phyloP scores from a whole-genome alignment of 37 sponge, comb jelly and placozoan genomes.

The Theonella swinhoei region DNA sequence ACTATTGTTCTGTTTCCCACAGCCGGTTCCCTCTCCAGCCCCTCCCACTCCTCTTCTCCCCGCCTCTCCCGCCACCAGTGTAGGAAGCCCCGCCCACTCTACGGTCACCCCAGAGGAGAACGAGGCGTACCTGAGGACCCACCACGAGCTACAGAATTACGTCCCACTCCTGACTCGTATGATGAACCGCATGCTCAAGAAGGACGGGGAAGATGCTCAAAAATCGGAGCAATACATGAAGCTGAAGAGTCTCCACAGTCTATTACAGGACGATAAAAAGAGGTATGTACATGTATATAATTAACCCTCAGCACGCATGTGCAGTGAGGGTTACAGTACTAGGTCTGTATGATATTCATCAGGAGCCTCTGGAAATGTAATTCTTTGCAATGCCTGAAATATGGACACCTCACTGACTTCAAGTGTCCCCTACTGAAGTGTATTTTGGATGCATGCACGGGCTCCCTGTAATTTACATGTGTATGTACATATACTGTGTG shows the following conservation, averaged over 20 bases:
- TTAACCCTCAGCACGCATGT: no score
- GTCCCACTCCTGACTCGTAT: slow-evolving; percentile 45
- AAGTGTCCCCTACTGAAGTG: no score
- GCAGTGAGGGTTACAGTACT: no score
- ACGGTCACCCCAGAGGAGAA: slow-evolving; percentile 53
- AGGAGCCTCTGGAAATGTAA: no score
- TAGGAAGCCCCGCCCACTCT: slow-evolving; percentile 40
- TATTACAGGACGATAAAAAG: slow-evolving; percentile 26
- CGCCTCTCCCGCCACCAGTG: slow-evolving; percentile 39
- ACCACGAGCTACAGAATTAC: slow-evolving; percentile 56
- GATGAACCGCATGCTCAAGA: slow-evolving; percentile 23
- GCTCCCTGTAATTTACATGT: no score
- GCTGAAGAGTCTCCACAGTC: slow-evolving; percentile 40
- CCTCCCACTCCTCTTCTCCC: slow-evolving; percentile 56
- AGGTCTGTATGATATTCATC: no score
- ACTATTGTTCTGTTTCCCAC: not conserved
- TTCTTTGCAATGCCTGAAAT: no score
- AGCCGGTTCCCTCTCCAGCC: slow-evolving; percentile 45
- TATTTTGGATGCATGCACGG: no score
- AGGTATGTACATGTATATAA: no score
- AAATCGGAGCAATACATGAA: slow-evolving; percentile 44
- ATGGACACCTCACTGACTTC: no score
- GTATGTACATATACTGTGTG: no score
- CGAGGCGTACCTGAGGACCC: slow-evolving; percentile 55
- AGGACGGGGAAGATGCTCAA: not conserved